phyloP scores from a whole-genome alignment of 2,888 invertebrate genomes.

The Melikaiella ostensackeni region DNA sequence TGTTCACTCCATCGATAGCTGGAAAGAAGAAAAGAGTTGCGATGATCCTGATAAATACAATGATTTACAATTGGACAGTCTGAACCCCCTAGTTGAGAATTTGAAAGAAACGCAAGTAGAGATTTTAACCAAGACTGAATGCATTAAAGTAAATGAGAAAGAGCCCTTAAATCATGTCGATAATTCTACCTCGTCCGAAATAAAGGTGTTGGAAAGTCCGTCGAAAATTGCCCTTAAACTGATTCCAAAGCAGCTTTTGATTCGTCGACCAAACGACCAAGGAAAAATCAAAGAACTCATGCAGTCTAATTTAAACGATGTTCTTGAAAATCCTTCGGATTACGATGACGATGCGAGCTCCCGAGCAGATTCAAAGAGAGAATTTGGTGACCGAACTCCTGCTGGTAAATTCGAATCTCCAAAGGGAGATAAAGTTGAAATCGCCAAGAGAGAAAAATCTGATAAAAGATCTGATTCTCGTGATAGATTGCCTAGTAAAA shows the following conservation, averaged over 20 bases:
- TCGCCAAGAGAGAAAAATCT: neutral
- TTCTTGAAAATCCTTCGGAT: conserved; percentile 32
- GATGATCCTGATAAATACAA: conserved; percentile 27
- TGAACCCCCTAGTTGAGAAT: neutral
- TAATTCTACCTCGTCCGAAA: neutral
- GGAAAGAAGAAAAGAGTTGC: neutral
- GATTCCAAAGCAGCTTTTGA: conserved; percentile 67
- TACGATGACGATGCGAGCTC: conserved; percentile 6
- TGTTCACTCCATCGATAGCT: neutral
- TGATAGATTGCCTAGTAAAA: conserved; percentile 10
- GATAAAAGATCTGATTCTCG: neutral
- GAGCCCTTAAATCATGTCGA: neutral
- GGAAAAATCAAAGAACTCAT: neutral
- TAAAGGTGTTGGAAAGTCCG: conserved; percentile 18
- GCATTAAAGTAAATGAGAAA: neutral
- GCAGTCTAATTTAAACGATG: conserved; percentile 6
- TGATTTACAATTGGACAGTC: conserved; percentile 5
- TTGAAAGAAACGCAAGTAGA: conserved; percentile 1
- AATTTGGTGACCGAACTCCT: neutral
- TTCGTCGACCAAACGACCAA: conserved; percentile 50
- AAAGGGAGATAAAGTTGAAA: conserved; percentile 21
- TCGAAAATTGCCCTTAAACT: conserved; percentile 61
- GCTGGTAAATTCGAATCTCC: neutral
- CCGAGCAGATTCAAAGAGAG: neutral
- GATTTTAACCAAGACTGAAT: neutral